phyloP scores from a whole-genome alignment of 2,797 vertebrate genomes.

The Nyctibius grandis region DNA sequence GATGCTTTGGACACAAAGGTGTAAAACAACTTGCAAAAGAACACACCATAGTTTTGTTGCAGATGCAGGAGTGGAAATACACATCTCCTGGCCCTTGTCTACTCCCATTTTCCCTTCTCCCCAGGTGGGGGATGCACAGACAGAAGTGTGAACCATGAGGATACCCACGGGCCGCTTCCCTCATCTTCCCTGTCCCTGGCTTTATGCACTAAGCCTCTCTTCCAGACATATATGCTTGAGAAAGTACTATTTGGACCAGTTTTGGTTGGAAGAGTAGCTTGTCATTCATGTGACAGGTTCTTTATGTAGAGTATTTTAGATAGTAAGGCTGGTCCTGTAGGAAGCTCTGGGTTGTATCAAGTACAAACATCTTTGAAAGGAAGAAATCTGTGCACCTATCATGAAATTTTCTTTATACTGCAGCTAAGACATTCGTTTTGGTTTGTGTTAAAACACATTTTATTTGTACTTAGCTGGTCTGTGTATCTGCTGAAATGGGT shows the following conservation, averaged over 20 bases:
- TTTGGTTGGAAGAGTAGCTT: not conserved
- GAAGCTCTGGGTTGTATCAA: not conserved
- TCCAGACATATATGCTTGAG: not conserved
- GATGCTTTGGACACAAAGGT: not conserved
- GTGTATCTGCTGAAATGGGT: not conserved
- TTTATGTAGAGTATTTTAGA: not conserved
- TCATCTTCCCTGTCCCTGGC: not conserved
- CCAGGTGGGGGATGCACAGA: fast-evolving
- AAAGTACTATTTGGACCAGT: not conserved
- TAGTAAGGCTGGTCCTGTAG: not conserved
- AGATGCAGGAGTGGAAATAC: not conserved
- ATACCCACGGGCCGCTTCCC: not conserved
- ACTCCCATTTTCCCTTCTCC: not conserved
- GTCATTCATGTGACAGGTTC: not conserved
- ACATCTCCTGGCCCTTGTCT: not conserved
- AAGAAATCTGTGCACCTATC: not conserved
- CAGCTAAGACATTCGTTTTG: not conserved
- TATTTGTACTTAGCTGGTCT: not conserved
- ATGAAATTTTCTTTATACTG: not conserved
- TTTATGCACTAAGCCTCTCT: not conserved
- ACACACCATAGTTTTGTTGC: not conserved
- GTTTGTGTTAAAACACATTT: not conserved
- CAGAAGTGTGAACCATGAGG: not conserved
- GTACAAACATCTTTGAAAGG: not conserved
- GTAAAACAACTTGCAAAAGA: not conserved